phyloP scores from a whole-genome alignment of 1,140 invertebrate genomes.

The Drosophila fuyamai region DNA sequence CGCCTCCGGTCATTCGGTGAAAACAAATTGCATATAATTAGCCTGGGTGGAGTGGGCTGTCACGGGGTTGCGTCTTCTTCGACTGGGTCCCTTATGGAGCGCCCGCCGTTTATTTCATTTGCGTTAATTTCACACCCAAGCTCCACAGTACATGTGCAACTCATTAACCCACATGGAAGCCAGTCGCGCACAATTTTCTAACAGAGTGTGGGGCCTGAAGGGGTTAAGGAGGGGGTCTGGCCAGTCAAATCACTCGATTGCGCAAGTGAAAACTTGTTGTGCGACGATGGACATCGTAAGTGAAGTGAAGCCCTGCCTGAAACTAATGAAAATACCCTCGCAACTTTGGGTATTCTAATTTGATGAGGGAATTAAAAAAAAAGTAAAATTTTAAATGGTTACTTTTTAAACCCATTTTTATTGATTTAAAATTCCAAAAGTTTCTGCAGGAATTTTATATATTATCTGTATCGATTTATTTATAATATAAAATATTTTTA shows the following conservation, averaged over 20 bases:
- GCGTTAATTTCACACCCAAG: conserved; percentile 43
- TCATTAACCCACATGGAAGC: conserved; percentile 47
- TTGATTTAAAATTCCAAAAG: too few species aligned
- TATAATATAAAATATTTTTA: too few species aligned
- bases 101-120: conserved; percentile 43
- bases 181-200: conserved; percentile 18
- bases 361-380: too few species aligned
- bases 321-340: conserved; percentile 18
- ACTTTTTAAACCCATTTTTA: too few species aligned
- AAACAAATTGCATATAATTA: conserved; percentile 61
- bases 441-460: too few species aligned
- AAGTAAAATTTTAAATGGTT: too few species aligned
- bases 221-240: conserved; percentile 29
- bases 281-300: conserved; percentile 32
- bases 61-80: not conserved
- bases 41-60: conserved; percentile 20
- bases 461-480: too few species aligned
- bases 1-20: conserved; percentile 35
- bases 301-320: conserved; percentile 17
- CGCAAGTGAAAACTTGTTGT: conserved; percentile 53
- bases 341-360: conserved; percentile 10
- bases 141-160: conserved; percentile 29
- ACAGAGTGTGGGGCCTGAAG: not conserved
- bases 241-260: conserved; percentile 42
- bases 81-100: conserved; percentile 22